Conservation (phyloP, 2,888 invertebrate genomes). For the Rhaphigaster nebulosa region DNA sequence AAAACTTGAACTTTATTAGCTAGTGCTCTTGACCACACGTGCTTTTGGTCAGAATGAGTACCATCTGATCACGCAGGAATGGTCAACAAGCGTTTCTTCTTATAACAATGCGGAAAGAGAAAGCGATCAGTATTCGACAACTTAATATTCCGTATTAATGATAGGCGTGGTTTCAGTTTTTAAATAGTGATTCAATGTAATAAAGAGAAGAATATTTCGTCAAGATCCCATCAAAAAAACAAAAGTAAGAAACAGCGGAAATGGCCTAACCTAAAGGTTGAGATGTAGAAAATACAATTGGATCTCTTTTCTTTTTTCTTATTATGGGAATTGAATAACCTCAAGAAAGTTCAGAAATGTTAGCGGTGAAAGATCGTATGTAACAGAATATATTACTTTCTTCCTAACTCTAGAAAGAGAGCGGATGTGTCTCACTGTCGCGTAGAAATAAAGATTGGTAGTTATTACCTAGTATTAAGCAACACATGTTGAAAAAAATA, state of each 20-base stretch:
- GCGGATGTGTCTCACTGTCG: slow-evolving; percentile 17
- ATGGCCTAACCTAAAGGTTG: not conserved
- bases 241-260: not conserved
- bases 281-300: not conserved
- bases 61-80: not conserved
- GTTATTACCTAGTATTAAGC: not conserved
- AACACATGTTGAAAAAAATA: not conserved
- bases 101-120: not conserved
- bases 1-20: no score
- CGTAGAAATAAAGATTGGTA: not conserved
- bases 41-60: not conserved
- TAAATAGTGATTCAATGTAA: not conserved
- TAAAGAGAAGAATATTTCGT: not conserved
- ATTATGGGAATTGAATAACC: slow-evolving; percentile 47
- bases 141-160: not conserved
- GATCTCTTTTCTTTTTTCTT: slow-evolving; percentile 14
- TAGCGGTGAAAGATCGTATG: slow-evolving; percentile 27
- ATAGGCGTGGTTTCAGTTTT: not conserved
- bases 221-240: not conserved
- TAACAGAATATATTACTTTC: slow-evolving; percentile 6
- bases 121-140: no score
- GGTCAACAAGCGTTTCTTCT: not conserved
- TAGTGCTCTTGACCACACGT: not conserved
- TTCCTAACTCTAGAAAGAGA: not conserved
- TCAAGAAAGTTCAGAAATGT: slow-evolving; percentile 32